phyloP scores from a whole-genome alignment of 2,888 invertebrate species.

The Selenia dentaria region DNA sequence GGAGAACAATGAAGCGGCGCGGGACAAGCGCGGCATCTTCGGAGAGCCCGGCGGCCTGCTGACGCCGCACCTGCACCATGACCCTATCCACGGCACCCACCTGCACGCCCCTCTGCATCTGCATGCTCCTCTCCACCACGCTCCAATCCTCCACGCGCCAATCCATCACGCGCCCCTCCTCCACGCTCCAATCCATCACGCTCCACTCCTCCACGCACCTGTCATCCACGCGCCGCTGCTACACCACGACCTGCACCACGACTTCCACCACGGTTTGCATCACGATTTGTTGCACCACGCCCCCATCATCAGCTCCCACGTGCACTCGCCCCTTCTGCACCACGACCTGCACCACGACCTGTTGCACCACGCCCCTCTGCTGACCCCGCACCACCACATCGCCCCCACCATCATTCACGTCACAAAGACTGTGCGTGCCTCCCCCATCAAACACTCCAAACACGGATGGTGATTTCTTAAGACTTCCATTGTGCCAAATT shows the following conservation, averaged over 20 bases:
- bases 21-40: constrained; percentile 59
- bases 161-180: constrained; percentile 22
- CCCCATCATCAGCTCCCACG: constrained; percentile 22
- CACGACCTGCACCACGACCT: constrained; percentile 7
- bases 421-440: constrained; percentile 25
- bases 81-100: constrained; percentile 25
- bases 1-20: constrained; percentile 32
- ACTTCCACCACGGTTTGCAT: constrained; percentile 29
- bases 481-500: constrained; percentile 22
- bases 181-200: constrained; percentile 12
- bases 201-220: neutral
- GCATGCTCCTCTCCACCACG: constrained; percentile 18
- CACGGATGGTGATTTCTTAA: constrained; percentile 26
- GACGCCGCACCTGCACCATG: constrained; percentile 34
- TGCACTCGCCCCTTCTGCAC: constrained; percentile 21
- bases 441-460: constrained; percentile 12
- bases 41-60: constrained; percentile 51
- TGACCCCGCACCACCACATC: constrained; percentile 16
- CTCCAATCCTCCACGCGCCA: constrained; percentile 14
- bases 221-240: constrained; percentile 15
- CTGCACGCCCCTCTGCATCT: constrained; percentile 21
- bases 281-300: constrained; percentile 14
- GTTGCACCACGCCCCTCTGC: constrained; percentile 15
- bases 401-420: constrained; percentile 34
- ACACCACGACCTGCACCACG: constrained; percentile 30